These are phyloP conservation scores for Steinernema scapterisci DNA, from an alignment of 2,888 invertebrate genomes.

Conservation along the genomic window DNA sequence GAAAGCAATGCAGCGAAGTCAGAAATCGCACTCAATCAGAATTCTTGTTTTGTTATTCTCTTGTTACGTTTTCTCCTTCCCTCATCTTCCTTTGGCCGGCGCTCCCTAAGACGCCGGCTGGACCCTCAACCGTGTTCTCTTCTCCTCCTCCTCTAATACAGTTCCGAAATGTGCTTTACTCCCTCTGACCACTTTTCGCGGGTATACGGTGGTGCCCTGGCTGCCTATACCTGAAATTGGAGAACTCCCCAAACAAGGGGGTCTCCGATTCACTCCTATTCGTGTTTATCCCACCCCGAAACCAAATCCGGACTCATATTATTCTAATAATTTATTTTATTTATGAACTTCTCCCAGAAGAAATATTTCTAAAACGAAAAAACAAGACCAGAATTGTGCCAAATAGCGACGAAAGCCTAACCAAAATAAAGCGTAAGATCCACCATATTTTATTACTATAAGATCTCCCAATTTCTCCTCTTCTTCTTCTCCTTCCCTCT, in stretches of 20 bases:
- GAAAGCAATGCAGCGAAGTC: constrained; percentile 28
- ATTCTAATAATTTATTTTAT: background rate
- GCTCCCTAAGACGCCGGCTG: too few relatives aligned
- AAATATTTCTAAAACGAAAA: background rate
- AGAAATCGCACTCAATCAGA: constrained; percentile 25
- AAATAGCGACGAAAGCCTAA: background rate
- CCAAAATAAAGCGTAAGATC: background rate
- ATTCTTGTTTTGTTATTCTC: constrained; percentile 27
- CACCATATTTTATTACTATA: background rate
- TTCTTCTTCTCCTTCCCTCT: background rate
- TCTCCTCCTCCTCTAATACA: background rate
- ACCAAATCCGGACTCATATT: too few relatives aligned
- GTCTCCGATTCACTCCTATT: too few relatives aligned
- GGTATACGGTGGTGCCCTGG: constrained; percentile 30
- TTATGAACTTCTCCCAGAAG: background rate
- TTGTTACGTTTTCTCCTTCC: constrained; percentile 20
- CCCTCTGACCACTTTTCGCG: constrained; percentile 11
- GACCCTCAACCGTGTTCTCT: too few relatives aligned
- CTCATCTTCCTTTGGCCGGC: background rate
- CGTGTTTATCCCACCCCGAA: too few relatives aligned
- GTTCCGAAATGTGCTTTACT: constrained; percentile 11
- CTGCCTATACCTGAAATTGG: constrained; percentile 27
- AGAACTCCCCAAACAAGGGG: background rate
- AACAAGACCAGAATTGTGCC: constrained; percentile 3
- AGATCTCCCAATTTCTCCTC: background rate